Base-by-base conservation (phyloP, 2,888 invertebrate species). In the Tortrix viridana region DNA sequence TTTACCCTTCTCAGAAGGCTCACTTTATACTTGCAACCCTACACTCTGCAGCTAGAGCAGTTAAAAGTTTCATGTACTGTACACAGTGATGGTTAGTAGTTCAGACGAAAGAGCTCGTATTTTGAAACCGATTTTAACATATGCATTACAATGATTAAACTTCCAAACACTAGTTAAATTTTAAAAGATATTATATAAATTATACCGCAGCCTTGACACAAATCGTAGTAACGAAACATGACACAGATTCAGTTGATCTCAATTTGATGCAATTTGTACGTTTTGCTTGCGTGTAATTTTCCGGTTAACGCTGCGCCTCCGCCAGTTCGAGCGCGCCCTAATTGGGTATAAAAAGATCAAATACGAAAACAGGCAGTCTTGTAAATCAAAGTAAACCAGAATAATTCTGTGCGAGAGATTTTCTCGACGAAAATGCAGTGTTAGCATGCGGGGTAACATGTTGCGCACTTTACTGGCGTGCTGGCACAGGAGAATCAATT, bases 401-500 rank as follows among this genome's bases (percentile, higher is more conserved):
- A 32, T 16, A 26, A 23, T 32, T 48, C 23, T 26, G 19, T 47
- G 37, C 12, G 3, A 53, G 19, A 20, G n/a, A 47, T 61, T 44
- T 49, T 16, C 56, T 50, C 19, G 7, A 50, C 49, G 61, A 22
- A 61, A 61, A 37, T 22, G 57, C 46, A 26, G 49, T 53, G 48
- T 49, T 55, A 32, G 56, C 58, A 65, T 54, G 65, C 46, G 32
- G 48, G 65, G 67, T 70, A 67, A 72, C 69, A 69, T 71, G 71
- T 74, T 73, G 70, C 69, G 66, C 69, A 69, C 72, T 76, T 74
- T 77, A 75, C 76, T 76, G 73, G 71, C 71, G 69, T 75, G 66
- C 65, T 66, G 60, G 70, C 71, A 71, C 70, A 62, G 57, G 71
- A 69, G 68, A 74, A 78, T 79, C 79, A 74, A 76, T 81, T 77